Evolutionary conservation across 2,113 vertebrate genomes (phyloP).

Genomic region (Bothrops jararaca): DNA sequence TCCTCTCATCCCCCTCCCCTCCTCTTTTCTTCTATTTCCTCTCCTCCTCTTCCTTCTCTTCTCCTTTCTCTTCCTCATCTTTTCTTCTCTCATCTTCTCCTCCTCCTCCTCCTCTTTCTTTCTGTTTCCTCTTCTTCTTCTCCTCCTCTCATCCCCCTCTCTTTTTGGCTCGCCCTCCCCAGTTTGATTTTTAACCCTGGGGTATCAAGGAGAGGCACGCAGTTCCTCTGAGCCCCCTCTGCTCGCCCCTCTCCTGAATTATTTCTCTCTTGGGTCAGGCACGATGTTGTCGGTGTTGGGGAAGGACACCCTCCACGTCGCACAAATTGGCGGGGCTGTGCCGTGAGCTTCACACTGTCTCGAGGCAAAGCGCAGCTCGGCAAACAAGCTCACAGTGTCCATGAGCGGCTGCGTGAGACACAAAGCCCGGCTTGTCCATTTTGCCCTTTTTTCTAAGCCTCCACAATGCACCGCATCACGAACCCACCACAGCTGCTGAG

Average conservation of each 20-base stretch:
- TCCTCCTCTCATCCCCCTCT: neutral
- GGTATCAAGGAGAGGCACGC: neutral
- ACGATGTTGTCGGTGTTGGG: neutral
- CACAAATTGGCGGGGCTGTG: neutral
- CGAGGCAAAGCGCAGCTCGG: neutral
- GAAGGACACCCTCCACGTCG: neutral
- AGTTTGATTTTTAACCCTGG: neutral
- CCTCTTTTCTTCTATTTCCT: neutral
- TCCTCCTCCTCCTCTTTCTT: neutral
- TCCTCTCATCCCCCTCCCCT: no score
- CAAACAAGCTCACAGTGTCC: neutral
- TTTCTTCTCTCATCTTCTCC: no score
- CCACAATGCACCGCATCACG: neutral
- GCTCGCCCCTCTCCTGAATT: neutral
- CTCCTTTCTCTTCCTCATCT: neutral
- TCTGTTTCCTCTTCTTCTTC: neutral
- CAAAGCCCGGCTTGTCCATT: neutral
- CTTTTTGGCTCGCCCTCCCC: neutral
- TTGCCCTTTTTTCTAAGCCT: neutral
- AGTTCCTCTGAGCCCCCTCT: neutral
- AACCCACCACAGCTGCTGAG: neutral
- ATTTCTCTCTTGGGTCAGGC: neutral
- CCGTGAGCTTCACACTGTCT: neutral
- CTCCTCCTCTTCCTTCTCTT: neutral
- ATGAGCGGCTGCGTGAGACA: neutral